phyloP scores from a whole-genome alignment of 2,797 vertebrate species.

The Pseudopleuronectes americanus region DNA sequence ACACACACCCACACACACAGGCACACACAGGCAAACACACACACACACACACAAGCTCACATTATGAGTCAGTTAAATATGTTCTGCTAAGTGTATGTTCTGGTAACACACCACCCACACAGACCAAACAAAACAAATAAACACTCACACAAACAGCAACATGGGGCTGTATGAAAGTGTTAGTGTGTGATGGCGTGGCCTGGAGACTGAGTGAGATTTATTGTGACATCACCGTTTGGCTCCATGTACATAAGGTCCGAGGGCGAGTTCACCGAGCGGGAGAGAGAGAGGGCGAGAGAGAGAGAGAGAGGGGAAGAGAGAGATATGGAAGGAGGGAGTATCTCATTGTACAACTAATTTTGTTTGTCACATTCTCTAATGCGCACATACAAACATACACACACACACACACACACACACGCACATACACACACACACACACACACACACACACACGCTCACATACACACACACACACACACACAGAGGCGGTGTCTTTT shows the following conservation, averaged over 20 bases:
- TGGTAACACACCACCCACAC: constrained; percentile 64
- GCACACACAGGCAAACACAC: constrained; percentile 1
- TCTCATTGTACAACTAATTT: constrained; percentile 49
- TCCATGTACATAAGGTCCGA: constrained; percentile 49
- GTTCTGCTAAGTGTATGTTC: constrained; percentile 61
- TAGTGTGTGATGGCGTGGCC: constrained; percentile 31
- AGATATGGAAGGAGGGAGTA: constrained; percentile 17
- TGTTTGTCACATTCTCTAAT: constrained; percentile 32
- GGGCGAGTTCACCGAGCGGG: constrained; percentile 32
- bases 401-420: constrained; percentile 16
- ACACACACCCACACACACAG: too few relatives aligned
- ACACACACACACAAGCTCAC: constrained; percentile 23
- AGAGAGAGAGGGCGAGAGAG: constrained; percentile 8
- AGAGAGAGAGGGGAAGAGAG: constrained; percentile 16
- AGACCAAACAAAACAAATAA: constrained; percentile 50
- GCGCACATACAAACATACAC: background rate
- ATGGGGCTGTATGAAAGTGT: constrained; percentile 28
- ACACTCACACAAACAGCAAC: constrained; percentile 23
- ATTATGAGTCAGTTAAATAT: constrained; percentile 69
- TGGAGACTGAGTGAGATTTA: constrained; percentile 54
- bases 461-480: constrained; percentile 12
- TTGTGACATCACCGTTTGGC: constrained; percentile 70
- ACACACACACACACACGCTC: constrained; percentile 19
- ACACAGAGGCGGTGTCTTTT: constrained; percentile 24
- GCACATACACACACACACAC: constrained; percentile 12